phyloP scores from a whole-genome alignment of 2,888 invertebrate species.

The Seira ritae region DNA sequence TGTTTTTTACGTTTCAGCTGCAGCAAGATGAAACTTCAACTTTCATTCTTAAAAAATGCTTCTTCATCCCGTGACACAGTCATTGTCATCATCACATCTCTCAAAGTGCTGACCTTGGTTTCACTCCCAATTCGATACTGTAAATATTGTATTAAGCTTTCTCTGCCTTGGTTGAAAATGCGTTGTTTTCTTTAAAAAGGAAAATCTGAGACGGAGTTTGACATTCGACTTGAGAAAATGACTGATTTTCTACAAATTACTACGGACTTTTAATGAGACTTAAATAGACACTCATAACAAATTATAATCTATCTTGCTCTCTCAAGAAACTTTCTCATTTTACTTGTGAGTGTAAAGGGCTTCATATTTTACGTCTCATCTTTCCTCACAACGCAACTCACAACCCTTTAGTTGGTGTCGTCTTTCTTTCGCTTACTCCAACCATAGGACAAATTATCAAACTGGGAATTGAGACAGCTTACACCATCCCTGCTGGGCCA shows the following conservation, averaged over 20 bases:
- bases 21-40: too few relatives aligned
- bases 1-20: slow-evolving; percentile 29
- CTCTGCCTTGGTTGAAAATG: slow-evolving; percentile 12
- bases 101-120: slow-evolving; percentile 52
- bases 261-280: slow-evolving; percentile 36
- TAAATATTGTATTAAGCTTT: slow-evolving; percentile 33
- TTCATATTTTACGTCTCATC: too few relatives aligned
- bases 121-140: slow-evolving; percentile 39
- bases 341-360: too few relatives aligned
- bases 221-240: slow-evolving; percentile 20
- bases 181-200: slow-evolving; percentile 38
- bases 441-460: too few relatives aligned
- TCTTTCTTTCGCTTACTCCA: too few relatives aligned
- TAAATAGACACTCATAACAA: slow-evolving; percentile 31
- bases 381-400: too few relatives aligned
- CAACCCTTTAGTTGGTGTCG: too few relatives aligned
- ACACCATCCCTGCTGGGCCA: too few relatives aligned
- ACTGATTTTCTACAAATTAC: slow-evolving; percentile 55
- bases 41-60: slow-evolving; percentile 48
- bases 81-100: slow-evolving; percentile 11
- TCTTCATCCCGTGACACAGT: slow-evolving; percentile 26
- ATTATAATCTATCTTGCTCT: too few relatives aligned
- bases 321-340: too few relatives aligned
- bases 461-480: too few relatives aligned
- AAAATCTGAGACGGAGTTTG: slow-evolving; percentile 26